A percentile compares a stretch with the other conserved stretches of the same genome.
These are phyloP conservation scores for Drosophila mettleri DNA, from an alignment of 2,888 invertebrate genomes.

Conservation along the genomic window DNA sequence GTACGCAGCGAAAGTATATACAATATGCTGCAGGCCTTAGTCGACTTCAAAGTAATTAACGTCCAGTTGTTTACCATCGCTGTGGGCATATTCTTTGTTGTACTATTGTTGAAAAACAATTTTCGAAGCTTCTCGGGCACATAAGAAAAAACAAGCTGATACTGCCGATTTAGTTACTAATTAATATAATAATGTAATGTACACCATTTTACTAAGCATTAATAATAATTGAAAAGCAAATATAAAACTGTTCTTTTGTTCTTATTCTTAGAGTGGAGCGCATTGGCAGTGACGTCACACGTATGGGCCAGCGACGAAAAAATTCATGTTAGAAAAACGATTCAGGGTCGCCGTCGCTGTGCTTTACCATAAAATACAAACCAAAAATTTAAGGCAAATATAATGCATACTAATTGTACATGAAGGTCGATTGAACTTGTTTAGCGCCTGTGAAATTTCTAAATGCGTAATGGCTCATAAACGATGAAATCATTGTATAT, in stretches of 20 bases:
- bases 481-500: conserved; percentile 25
- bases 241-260: conserved; percentile 33
- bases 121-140: conserved; percentile 82
- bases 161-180: conserved; percentile 51
- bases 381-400: conserved; percentile 26
- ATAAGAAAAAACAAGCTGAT: conserved; percentile 36
- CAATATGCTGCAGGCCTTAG: conserved; percentile 82
- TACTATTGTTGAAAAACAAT: conserved; percentile 82
- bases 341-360: conserved; percentile 39
- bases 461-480: conserved; percentile 19
- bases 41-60: conserved; percentile 83
- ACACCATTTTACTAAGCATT: conserved; percentile 65
- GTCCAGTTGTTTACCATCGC: conserved; percentile 83
- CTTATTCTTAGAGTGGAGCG: conserved; percentile 46
- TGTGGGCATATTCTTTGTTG: conserved; percentile 83
- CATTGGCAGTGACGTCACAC: conserved; percentile 63
- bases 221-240: conserved; percentile 51
- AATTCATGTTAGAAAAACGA: conserved; percentile 37
- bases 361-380: conserved; percentile 4
- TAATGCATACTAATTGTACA: conserved; percentile 59
- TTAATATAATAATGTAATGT: conserved; percentile 66
- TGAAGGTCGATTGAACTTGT: conserved; percentile 54
- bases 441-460: conserved; percentile 11
- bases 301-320: conserved; percentile 16
- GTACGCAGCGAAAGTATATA: conserved; percentile 80